phyloP scores from a whole-genome alignment of 2,888 invertebrate species.

The Dexiosoma caninum region DNA sequence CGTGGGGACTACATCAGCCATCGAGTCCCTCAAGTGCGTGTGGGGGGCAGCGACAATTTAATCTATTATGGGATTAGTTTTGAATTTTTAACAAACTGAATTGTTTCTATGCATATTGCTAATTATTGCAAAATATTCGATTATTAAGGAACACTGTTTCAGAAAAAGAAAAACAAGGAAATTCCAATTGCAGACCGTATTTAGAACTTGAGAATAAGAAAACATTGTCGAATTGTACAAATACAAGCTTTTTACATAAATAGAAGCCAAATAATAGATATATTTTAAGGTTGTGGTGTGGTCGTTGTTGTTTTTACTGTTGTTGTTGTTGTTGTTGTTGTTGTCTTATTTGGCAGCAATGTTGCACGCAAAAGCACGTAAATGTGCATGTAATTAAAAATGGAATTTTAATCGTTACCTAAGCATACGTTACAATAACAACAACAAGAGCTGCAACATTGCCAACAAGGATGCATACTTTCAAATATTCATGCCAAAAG shows the following conservation, averaged over 20 bases:
- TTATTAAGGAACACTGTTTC: background rate
- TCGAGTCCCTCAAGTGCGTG: too few relatives aligned
- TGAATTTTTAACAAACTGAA: too few relatives aligned
- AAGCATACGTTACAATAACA: constrained; percentile 63
- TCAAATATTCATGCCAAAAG: constrained; percentile 52
- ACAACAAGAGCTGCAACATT: constrained; percentile 55
- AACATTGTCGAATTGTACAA: constrained; percentile 11
- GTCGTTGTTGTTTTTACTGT: constrained; percentile 7
- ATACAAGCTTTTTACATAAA: background rate
- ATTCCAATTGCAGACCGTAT: too few relatives aligned
- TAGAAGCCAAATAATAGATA: background rate
- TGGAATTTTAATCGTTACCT: constrained; percentile 66
- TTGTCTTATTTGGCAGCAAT: constrained; percentile 23
- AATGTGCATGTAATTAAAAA: constrained; percentile 66
- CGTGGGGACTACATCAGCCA: too few relatives aligned
- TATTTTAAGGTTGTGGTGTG: constrained; percentile 5
- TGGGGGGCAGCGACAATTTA: too few relatives aligned
- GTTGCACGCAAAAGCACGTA: constrained; percentile 62
- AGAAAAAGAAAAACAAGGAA: too few relatives aligned
- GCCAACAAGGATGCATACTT: constrained; percentile 54
- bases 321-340: constrained; percentile 11
- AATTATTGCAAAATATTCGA: constrained; percentile 15
- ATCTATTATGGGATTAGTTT: too few relatives aligned
- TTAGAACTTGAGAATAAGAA: constrained; percentile 3
- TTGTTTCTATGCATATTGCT: too few relatives aligned